Conservation (phyloP, 2,888 invertebrate species). For the Hyles lineata region DNA sequence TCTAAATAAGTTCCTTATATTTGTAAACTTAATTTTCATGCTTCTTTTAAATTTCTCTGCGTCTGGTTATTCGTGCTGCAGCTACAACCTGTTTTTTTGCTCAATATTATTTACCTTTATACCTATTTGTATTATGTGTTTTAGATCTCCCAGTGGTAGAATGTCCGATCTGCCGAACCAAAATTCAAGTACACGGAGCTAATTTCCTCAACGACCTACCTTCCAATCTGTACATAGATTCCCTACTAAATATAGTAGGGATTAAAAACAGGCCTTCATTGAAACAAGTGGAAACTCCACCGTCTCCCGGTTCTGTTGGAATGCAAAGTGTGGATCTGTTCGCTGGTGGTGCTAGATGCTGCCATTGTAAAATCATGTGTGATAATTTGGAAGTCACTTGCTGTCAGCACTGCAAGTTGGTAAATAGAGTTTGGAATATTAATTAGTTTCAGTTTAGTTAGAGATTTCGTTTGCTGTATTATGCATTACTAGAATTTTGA, state of each 20-base stretch:
- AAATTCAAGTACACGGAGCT: conserved; percentile 74
- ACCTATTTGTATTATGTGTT: conserved; percentile 37
- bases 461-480: too few relatives aligned
- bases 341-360: conserved; percentile 65
- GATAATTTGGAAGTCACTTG: conserved; percentile 61
- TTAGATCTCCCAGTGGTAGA: conserved; percentile 67
- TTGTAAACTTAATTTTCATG: too few relatives aligned
- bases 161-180: conserved; percentile 86
- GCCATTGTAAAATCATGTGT: conserved; percentile 68
- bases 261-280: conserved; percentile 43
- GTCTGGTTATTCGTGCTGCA: too few relatives aligned
- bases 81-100: too few relatives aligned
- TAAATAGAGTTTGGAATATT: conserved; percentile 50
- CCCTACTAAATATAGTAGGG: conserved; percentile 82
- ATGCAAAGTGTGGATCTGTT: conserved; percentile 66
- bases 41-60: too few relatives aligned
- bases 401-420: conserved; percentile 87
- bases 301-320: conserved; percentile 44
- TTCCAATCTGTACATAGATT: conserved; percentile 88
- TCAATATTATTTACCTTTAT: too few relatives aligned
- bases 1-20: too few relatives aligned
- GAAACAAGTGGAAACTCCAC: conserved; percentile 52
- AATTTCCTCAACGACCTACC: conserved; percentile 85
- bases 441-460: background rate
- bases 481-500: background rate